phyloP scores from a whole-genome alignment of 1,140 invertebrate genomes.

The Drosophila navojoa region DNA sequence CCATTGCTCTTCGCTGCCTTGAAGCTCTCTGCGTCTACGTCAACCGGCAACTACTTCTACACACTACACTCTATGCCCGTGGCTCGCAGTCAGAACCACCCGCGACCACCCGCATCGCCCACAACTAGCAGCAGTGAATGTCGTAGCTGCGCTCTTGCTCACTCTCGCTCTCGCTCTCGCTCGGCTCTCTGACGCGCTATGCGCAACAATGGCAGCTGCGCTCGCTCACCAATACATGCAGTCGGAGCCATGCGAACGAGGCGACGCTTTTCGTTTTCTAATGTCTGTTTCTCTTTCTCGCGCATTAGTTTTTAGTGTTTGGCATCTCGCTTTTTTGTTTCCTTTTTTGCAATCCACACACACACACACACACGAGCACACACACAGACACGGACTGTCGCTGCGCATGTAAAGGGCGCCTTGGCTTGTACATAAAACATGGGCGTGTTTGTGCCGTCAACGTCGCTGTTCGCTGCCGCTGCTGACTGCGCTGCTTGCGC shows the following conservation, averaged over 20 bases:
- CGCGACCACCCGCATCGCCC: constrained; percentile 14
- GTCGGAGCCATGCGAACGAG: constrained; percentile 30
- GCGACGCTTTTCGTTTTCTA: constrained; percentile 75
- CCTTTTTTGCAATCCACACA: constrained; percentile 63
- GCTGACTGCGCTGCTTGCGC: constrained; percentile 58
- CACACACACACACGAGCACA: constrained; percentile 5
- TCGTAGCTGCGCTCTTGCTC: constrained; percentile 30
- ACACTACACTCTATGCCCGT: constrained; percentile 42
- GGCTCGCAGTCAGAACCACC: background rate
- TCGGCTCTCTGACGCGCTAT: constrained; percentile 36
- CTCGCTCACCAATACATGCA: constrained; percentile 52
- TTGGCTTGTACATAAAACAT: constrained; percentile 78
- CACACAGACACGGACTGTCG: constrained; percentile 15
- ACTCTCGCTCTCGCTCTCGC: constrained; percentile 3
- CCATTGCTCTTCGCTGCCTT: background rate
- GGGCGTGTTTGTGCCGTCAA: constrained; percentile 75
- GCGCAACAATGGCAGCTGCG: constrained; percentile 58
- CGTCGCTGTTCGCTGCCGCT: constrained; percentile 51
- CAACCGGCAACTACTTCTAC: constrained; percentile 31
- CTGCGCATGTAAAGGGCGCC: constrained; percentile 53
- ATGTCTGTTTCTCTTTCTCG: constrained; percentile 82
- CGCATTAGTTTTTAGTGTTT: constrained; percentile 83
- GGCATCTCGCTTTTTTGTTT: constrained; percentile 83
- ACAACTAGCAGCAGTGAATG: background rate
- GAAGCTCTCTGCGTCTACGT: constrained; percentile 3